Evolutionary conservation across 2,113 vertebrate genomes (phyloP).

Genomic region (Odocoileus hemionus): DNA sequence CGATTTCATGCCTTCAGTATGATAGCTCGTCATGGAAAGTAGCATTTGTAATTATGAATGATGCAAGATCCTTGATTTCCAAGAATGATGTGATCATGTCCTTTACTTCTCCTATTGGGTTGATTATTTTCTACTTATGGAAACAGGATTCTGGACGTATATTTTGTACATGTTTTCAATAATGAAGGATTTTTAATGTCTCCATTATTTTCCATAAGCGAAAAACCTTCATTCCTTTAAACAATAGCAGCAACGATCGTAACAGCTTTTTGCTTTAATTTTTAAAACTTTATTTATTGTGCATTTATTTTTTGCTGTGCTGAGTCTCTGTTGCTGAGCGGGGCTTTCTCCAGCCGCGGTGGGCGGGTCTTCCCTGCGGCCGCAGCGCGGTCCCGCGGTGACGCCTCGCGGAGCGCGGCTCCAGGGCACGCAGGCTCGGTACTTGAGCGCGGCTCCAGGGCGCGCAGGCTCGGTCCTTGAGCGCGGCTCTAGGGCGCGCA

Average conservation of each 20-base stretch:
- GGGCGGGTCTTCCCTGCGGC: not conserved
- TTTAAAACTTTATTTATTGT: not conserved
- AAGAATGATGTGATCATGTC: not conserved
- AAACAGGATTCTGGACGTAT: not conserved
- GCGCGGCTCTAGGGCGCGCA: not conserved
- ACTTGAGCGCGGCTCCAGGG: not conserved
- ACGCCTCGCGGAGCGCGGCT: not conserved
- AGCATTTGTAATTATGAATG: not conserved
- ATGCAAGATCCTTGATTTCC: not conserved
- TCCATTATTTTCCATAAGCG: not conserved
- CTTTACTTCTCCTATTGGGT: not conserved
- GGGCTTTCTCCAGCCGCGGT: accelerated
- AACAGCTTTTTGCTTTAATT: not conserved
- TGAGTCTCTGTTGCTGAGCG: not conserved
- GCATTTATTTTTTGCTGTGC: not conserved
- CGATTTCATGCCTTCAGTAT: not conserved
- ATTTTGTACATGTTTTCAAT: not conserved
- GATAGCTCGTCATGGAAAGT: not conserved
- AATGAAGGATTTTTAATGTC: not conserved
- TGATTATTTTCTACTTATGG: not conserved
- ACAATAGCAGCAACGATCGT: not conserved
- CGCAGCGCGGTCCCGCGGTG: accelerated
- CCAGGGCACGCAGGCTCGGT: not conserved
- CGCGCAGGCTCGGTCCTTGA: too few species aligned
- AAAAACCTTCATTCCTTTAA: not conserved